Evolutionary conservation across 2,888 invertebrate genomes (phyloP), one percentile per base, ranked within the genome.

Genomic region (Drosophila histrio): DNA sequence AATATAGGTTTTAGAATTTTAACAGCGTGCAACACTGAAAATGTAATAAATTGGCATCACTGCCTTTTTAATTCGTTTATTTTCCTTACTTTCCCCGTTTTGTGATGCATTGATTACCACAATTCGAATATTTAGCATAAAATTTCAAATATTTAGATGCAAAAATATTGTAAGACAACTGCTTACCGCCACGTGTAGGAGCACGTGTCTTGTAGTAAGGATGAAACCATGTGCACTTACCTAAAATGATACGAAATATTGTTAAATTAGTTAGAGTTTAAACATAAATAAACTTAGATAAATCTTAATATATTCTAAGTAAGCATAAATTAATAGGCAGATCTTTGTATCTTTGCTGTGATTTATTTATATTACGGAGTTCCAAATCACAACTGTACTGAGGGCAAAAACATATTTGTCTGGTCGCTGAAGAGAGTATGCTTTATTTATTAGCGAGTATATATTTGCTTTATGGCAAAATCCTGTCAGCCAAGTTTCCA

Each of bases 171-270:
- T 54, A 54, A 56, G 71, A 64, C 70, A 78, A 59, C 64, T 73
- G 84, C 87, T 83, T 83, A 87, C 84, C 84, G 73, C 62, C 84
- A 83, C 79, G 74, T 71, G 71, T 34, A 59, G 71, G 38, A 59
- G 65, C 64, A 86, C 73, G 79, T 85, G 83, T 79, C 61, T 60
- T 72, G 79, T 50, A 32, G 87, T 67, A 72, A 77, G 77, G 75
- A 74, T 76, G 75, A 70, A 72, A 68, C 78, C 81, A 77, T 79
- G 87, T 73, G 75, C 73, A 89, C 89, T 89, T 89, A 90, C 89
- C 90, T 89, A 71, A 83, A 46, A 79, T 43, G 30, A 53, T 22
- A 65, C 38, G 34, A 62, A 41, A 64, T 36, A 15, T 1, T 0
- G 9, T 41, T 32, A 19, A 53, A 62, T 77, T 56, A 77, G 22